phyloP scores from a whole-genome alignment of 2,113 vertebrate species.

The Oryzias javanicus region DNA sequence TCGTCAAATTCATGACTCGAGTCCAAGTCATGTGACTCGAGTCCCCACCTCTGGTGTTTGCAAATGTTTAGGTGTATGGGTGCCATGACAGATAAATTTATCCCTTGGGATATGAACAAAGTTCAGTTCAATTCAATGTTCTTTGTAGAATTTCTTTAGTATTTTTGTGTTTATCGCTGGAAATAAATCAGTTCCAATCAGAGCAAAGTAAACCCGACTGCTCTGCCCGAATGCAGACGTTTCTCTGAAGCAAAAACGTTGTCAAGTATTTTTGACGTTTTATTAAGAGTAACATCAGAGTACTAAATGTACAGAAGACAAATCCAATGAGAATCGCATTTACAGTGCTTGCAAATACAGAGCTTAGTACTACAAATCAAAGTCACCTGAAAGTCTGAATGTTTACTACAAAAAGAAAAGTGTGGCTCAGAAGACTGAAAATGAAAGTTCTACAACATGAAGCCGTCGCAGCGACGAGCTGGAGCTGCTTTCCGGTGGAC shows the following conservation, averaged over 20 bases:
- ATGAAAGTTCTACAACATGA: constrained; percentile 75
- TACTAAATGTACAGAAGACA: constrained; percentile 91
- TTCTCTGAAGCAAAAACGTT: not conserved
- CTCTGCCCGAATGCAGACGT: not conserved
- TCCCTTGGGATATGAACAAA: no score
- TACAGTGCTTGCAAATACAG: constrained; percentile 91
- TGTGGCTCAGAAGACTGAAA: constrained; percentile 75
- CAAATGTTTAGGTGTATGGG: no score
- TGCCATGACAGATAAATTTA: no score
- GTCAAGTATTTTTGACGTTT: constrained; percentile 77
- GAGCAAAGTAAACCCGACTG: no score
- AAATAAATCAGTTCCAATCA: no score
- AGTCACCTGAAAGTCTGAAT: constrained; percentile 79
- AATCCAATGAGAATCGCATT: constrained; percentile 83
- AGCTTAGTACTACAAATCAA: constrained; percentile 86
- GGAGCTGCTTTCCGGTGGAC: constrained; percentile 58
- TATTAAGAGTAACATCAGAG: constrained; percentile 94
- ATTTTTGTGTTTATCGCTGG: no score
- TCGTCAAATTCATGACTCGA: no score
- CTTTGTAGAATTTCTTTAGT: no score
- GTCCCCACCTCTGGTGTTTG: no score
- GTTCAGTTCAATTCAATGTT: no score
- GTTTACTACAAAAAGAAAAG: constrained; percentile 78
- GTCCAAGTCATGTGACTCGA: no score
- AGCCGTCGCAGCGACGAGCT: constrained; percentile 71